These are phyloP conservation scores for Apodemia duryi DNA, from an alignment of 2,888 invertebrate species.

Conservation along the genomic window DNA sequence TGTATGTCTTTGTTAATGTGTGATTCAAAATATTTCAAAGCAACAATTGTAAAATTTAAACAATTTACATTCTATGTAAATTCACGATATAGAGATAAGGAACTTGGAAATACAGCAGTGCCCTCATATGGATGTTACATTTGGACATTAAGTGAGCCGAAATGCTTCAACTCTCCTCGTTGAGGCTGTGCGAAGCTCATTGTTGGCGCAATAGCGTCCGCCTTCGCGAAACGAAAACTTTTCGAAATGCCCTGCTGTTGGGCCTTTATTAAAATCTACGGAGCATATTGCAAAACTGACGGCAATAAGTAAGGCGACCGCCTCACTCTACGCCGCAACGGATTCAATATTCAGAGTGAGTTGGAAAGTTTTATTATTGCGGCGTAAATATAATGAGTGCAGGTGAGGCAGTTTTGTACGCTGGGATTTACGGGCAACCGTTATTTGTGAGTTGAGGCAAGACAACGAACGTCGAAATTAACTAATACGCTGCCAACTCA, in stretches of 20 bases:
- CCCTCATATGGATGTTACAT: constrained; percentile 38
- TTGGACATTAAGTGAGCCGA: constrained; percentile 49
- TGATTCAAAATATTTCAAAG: neutral
- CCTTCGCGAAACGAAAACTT: constrained; percentile 75
- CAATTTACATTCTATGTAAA: neutral
- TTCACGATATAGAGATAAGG: neutral
- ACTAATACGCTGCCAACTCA: constrained; percentile 48
- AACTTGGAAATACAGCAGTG: neutral
- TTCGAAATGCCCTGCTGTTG: constrained; percentile 58
- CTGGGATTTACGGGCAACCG: constrained; percentile 60
- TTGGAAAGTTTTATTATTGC: constrained; percentile 77
- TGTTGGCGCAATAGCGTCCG: constrained; percentile 61
- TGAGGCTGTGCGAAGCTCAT: constrained; percentile 56
- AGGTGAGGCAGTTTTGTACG: constrained; percentile 67
- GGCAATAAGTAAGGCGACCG: constrained; percentile 73
- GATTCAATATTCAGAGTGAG: constrained; percentile 77
- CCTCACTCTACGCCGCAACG: constrained; percentile 57
- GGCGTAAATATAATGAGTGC: constrained; percentile 77
- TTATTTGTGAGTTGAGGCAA: constrained; percentile 50
- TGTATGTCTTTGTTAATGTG: neutral
- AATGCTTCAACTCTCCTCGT: constrained; percentile 48
- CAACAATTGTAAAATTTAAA: neutral
- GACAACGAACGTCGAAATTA: constrained; percentile 49
- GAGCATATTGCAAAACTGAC: constrained; percentile 71
- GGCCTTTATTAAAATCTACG: constrained; percentile 75